These are phyloP conservation scores for Chlorospingus flavigularis DNA, from an alignment of 2,797 vertebrate species.

Conservation along the genomic window DNA sequence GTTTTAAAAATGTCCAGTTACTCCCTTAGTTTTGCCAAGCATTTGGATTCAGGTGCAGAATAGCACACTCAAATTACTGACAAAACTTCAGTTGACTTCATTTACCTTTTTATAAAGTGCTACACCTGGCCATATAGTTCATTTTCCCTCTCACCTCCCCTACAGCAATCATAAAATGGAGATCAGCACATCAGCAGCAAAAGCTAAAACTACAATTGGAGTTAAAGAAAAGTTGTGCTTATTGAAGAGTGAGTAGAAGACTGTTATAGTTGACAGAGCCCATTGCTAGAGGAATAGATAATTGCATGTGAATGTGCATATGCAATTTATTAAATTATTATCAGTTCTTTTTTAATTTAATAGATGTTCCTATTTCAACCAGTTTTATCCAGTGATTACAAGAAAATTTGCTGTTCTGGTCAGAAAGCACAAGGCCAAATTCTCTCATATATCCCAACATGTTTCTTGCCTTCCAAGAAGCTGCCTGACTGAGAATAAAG, in stretches of 20 bases:
- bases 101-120: slow-evolving; percentile 2
- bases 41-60: neutral
- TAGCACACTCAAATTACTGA: neutral
- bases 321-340: neutral
- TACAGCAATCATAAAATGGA: neutral
- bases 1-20: neutral
- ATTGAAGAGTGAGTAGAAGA: neutral
- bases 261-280: neutral
- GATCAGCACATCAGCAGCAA: neutral
- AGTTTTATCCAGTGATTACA: neutral
- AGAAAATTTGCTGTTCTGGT: neutral
- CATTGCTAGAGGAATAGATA: neutral
- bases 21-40: neutral
- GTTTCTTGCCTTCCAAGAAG: slow-evolving; percentile 1
- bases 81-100: neutral
- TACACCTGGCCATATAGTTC: neutral
- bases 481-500: slow-evolving; percentile 1
- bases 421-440: neutral
- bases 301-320: neutral
- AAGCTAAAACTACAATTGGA: neutral
- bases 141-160: neutral
- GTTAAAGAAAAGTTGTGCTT: neutral
- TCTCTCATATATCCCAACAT: neutral
- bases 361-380: neutral
- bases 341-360: neutral